Evolutionary conservation across 2,113 vertebrate species (phyloP), one percentile per base, ranked within the genome.

Genomic region (Corythaixoides concolor): DNA sequence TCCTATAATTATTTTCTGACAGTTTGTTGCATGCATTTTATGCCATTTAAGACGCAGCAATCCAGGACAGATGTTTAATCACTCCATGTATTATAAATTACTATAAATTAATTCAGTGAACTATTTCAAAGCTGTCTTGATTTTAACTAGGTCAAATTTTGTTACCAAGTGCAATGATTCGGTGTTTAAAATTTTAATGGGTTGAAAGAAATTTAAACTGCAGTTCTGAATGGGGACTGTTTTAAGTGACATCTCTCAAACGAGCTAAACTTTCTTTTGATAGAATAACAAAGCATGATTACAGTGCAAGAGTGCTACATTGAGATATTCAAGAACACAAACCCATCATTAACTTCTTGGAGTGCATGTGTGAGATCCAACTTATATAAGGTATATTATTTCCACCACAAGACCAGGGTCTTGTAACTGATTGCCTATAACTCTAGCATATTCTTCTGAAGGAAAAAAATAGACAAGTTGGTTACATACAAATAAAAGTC

Each of bases 401-500:
- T 99, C 98, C 96, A 98, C 97, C 90, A 98, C 95, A 83, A 98
- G 97, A 97, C 98, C 98, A 82, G 92, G 97, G 90, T 99, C 98
- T 97, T 98, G 95, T 97, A 99, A 98, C 93, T 90, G 97, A 97
- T 97, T 97, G 95, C 98, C 98, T 98, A 94, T 95, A 97, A 97
- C 97, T 98, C 97, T 97, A 90, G 97, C 97, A 97, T 98, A 99
- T 95, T 98, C 95, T 98, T 98, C 98, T 98, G 97, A 98, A 98
- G 91, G 41, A 88, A 98, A 98, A 91, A 58, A 86, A 11, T 12
- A 74, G 15, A 94, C 63, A 96, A 76, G 35, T 10, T 81, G 13
- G 47, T 97, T 94, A 94, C 47, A 94, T 39, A 63, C 53, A 83
- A 83, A 12, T 18, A 69, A 72, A 69, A 78, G 53, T 39, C 53